Conservation (phyloP, 1,140 invertebrate species). For the Paraescarpia echinospica region DNA sequence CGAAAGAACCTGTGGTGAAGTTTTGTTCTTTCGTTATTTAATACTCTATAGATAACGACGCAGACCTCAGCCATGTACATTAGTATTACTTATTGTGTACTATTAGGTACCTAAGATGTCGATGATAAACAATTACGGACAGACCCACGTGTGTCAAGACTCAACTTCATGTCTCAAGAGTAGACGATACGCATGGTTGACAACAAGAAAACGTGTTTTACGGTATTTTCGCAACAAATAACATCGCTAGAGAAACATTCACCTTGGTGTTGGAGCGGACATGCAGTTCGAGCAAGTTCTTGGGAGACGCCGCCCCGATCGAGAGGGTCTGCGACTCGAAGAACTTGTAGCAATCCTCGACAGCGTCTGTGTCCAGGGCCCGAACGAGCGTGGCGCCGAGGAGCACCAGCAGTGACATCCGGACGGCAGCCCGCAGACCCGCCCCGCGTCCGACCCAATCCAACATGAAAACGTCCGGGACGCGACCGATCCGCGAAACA, state of each 20-base stretch:
- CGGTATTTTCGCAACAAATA: too few species aligned
- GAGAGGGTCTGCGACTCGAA: neutral
- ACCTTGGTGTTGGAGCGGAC: neutral
- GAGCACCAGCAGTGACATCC: neutral
- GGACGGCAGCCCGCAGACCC: neutral
- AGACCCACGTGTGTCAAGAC: neutral
- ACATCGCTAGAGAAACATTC: neutral
- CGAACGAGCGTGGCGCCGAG: neutral
- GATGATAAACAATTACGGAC: neutral
- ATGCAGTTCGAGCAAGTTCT: neutral
- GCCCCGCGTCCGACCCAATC: neutral
- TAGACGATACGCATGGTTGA: neutral
- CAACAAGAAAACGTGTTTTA: neutral
- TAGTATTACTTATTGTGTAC: too few species aligned
- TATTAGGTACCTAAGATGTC: too few species aligned
- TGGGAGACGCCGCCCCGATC: neutral
- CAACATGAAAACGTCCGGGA: neutral
- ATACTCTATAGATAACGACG: too few species aligned
- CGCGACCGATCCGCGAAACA: neutral
- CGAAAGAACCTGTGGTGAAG: too few species aligned
- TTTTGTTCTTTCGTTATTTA: too few species aligned
- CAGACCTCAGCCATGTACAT: too few species aligned
- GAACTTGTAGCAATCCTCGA: neutral
- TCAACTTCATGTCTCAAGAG: too few species aligned
- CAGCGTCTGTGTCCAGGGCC: neutral